These are phyloP conservation scores for Nymphalis polychloros DNA, from an alignment of 2,888 invertebrate species.

Conservation along the genomic window DNA sequence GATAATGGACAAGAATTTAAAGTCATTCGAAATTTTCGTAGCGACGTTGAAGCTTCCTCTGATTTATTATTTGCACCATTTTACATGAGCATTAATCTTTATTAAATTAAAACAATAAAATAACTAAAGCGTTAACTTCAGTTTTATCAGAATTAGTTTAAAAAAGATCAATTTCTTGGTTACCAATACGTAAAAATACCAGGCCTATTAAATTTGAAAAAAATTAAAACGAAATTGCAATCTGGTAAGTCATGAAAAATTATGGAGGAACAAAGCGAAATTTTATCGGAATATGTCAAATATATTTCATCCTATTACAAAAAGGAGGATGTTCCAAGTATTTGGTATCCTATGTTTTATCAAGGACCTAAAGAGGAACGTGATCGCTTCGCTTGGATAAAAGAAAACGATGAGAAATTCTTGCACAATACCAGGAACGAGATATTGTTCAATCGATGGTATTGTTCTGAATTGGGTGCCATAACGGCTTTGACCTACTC, in stretches of 20 bases:
- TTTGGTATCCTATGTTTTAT: constrained; percentile 67
- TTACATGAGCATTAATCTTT: too few species aligned
- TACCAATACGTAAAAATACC: too few species aligned
- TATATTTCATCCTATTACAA: constrained; percentile 50
- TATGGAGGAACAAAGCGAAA: constrained; percentile 47
- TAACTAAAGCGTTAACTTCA: too few species aligned
- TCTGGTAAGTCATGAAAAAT: constrained; percentile 42
- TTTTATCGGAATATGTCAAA: constrained; percentile 51
- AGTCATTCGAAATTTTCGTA: too few species aligned
- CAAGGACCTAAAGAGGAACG: constrained; percentile 42
- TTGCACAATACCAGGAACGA: constrained; percentile 57
- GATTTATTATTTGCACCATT: too few species aligned
- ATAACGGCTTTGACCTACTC: constrained; percentile 68
- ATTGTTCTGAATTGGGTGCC: constrained; percentile 58
- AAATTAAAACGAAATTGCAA: constrained; percentile 31
- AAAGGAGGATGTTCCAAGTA: constrained; percentile 50
- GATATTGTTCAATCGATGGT: constrained; percentile 61
- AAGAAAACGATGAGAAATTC: constrained; percentile 55
- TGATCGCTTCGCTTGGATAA: constrained; percentile 51
- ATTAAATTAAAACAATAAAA: too few species aligned
- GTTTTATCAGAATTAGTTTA: too few species aligned
- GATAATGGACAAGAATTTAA: too few species aligned
- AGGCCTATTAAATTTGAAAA: background rate
- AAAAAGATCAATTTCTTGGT: too few species aligned
- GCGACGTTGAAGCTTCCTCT: too few species aligned